These are phyloP conservation scores for Macrocentrus cingulum DNA, from an alignment of 1,140 invertebrate genomes.

Conservation along the genomic window DNA sequence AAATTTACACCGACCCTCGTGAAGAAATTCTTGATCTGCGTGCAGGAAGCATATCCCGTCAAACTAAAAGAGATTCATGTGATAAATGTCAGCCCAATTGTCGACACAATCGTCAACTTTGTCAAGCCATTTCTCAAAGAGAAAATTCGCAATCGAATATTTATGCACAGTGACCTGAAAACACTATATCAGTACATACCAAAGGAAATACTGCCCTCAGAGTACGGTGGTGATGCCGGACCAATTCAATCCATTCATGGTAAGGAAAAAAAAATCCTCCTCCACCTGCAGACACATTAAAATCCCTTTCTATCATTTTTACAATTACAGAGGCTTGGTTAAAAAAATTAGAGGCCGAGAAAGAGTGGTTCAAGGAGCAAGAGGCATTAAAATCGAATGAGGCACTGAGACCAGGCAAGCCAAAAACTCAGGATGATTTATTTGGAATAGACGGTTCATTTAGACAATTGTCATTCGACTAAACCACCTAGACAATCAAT, in stretches of 20 bases:
- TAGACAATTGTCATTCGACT: constrained; percentile 76
- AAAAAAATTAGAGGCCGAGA: constrained; percentile 71
- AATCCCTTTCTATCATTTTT: no score
- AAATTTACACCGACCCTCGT: constrained; percentile 74
- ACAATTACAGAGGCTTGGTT: constrained; percentile 73
- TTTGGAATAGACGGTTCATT: constrained; percentile 83
- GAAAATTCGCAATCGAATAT: constrained; percentile 80
- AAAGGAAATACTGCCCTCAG: constrained; percentile 74
- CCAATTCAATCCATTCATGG: constrained; percentile 71
- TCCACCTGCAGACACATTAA: no score
- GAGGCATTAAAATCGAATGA: constrained; percentile 75
- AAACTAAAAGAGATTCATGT: constrained; percentile 84
- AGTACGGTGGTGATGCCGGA: constrained; percentile 77
- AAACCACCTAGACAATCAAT: no score
- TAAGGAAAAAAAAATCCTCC: constrained; percentile 41
- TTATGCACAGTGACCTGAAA: constrained; percentile 72
- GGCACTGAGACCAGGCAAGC: constrained; percentile 71
- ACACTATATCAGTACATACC: constrained; percentile 76
- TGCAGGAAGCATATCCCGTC: constrained; percentile 83
- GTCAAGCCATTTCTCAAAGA: constrained; percentile 84
- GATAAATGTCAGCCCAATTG: constrained; percentile 78
- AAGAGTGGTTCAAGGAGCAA: constrained; percentile 74
- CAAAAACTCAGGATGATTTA: constrained; percentile 77
- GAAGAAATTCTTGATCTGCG: constrained; percentile 80
- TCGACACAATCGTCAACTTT: constrained; percentile 80